Base-by-base conservation (phyloP, 2,888 invertebrate genomes). In the Patella caerulea region DNA sequence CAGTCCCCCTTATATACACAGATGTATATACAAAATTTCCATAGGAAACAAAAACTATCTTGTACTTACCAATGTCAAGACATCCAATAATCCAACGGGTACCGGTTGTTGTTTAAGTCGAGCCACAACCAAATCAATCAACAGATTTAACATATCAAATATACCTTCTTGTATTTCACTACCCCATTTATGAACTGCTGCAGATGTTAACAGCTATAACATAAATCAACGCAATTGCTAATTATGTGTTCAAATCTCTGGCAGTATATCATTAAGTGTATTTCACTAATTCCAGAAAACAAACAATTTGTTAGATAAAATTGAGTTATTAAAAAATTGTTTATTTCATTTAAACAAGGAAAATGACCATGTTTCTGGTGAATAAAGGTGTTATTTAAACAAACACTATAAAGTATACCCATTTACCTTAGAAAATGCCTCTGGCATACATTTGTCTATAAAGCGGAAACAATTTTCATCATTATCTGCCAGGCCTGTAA, bases 81-180 rank as follows among this genome's bases (percentile, higher is more conserved):
- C 87, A 74, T 90, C 89, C 79, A 93, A 87, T 55, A 92, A 85
- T 12, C 81, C 82, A 55, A 88, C 85, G 34, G 92, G 91, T 59
- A 92, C 88, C n/a, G 92, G 91, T 54, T 87, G 85, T 75, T 91
- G 90, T 71, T 90, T 88, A 53, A 93, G 84, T 34, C 92, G 84
- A 2, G 90, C 89, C 11, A 92, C 90, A 9, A 92, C 88, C 69
- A 93, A 86, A 79, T 93, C 92, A 55, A 93, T 86, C 71, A 93
- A 87, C 70, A 93, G 83, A 75, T 91, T 90, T 29, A 92, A 83
- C 93, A 93, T 93, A 83, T 90, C 90, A 82, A 89, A 91, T 69
- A 93, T 92, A 3, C 93, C 93, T 80, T 92, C 92, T 83, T 93
- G 93, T 65, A 93, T 92, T 81, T 93, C 93, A 53, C 88, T 84